These are phyloP conservation scores for Pristionchus japonicus DNA, from an alignment of 2,888 invertebrate genomes.

Conservation along the genomic window DNA sequence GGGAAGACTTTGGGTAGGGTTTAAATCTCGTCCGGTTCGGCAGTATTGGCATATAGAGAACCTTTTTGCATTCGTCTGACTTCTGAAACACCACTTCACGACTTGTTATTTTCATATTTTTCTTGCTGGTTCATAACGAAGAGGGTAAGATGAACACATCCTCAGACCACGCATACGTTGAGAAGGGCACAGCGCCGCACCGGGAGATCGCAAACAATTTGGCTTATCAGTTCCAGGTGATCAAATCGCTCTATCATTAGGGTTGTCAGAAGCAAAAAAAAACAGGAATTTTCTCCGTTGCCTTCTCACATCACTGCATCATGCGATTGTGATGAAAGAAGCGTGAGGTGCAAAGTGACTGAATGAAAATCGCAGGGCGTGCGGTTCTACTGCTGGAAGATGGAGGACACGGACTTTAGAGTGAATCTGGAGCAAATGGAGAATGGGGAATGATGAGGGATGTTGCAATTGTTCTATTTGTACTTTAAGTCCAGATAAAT, in stretches of 20 bases:
- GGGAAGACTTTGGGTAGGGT: not conserved
- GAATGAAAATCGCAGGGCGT: not conserved
- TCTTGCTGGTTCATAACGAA: no score
- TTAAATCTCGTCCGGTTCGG: not conserved
- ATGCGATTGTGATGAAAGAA: no score
- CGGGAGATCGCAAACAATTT: not conserved
- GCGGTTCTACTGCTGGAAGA: slow-evolving; percentile 7
- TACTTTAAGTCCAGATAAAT: not conserved
- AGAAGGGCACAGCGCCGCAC: not conserved
- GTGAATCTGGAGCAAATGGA: slow-evolving; percentile 1
- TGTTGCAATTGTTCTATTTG: not conserved
- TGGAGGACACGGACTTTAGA: slow-evolving; percentile 3
- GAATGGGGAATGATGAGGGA: not conserved
- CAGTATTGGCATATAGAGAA: not conserved
- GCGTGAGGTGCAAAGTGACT: not conserved
- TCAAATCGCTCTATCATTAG: no score
- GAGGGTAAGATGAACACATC: no score
- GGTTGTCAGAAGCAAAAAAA: no score
- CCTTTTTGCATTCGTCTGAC: no score
- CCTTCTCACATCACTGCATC: no score
- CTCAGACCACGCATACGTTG: slow-evolving; percentile 33
- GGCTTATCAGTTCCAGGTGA: not conserved
- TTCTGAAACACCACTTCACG: no score
- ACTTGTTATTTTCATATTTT: no score
- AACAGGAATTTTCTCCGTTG: no score